Evolutionary conservation across 2,113 vertebrate genomes (phyloP), one percentile per base, ranked within the genome.

Genomic region (Anguilla rostrata): DNA sequence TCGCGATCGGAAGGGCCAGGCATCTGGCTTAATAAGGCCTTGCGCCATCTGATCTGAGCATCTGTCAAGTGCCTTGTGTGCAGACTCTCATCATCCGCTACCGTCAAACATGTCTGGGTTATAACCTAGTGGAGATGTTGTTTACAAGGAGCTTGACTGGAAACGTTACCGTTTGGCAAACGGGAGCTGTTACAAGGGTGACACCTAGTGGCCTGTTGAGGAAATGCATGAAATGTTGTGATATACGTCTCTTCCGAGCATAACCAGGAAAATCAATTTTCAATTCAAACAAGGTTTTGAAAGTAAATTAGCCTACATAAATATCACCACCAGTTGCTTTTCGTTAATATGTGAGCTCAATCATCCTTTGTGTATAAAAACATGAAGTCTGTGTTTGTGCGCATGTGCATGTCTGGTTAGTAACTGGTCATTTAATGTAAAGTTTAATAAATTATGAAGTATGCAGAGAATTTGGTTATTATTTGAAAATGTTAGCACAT

Each of bases 61-160:
- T 93, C 84, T 39, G 22, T 88, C 81, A 83, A 84, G 41, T 86
- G 89, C 85, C 63, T 82, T 83, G 83, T 78, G 60, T 82, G 85
- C 29, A n/a, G 22, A 46, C 82, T 82, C 26, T 56, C 86, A 56
- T 85, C 9, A 34, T 57, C 43, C 29, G 56, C 83, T 81, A 41
- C 87, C 16, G 53, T 83, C 87, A 85, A 83, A 87, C 39, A 34
- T 11, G 26, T 78, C 84, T 78, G 57, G 4, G 60, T 57, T 83
- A 12, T 83, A 57, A 43, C 78, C 87, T 71, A 87, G 63, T 53
- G 0, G 75, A 34, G 81, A 79, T 84, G n/a, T 40, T 80, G 16
- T 84, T 87, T 20, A 40, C 78, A 88, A 91, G 83, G 41, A 71
- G 6, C 63, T 71, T 71, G 63, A 71, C 71, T 34, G 71, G n/a